Percentiles rank a stretch among this genome's conserved stretches.
phyloP scores from a whole-genome alignment of 2,113 vertebrate species.

The Dissostichus mawsoni region DNA sequence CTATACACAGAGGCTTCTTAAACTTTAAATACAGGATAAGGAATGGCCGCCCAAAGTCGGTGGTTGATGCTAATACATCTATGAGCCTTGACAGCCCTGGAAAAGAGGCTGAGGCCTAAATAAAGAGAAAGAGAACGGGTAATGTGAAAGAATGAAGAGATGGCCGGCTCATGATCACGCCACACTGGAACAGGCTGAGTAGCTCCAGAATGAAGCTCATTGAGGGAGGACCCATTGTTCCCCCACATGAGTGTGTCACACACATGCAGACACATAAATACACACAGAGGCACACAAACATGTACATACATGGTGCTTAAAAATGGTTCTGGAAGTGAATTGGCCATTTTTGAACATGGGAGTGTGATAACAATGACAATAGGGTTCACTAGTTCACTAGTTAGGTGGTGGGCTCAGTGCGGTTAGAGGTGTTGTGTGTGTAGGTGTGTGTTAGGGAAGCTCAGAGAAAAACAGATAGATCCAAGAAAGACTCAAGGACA shows the following conservation, averaged over 20 bases:
- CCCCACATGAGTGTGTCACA: slow-evolving; percentile 44
- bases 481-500: slow-evolving; percentile 8
- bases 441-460: slow-evolving; percentile 11
- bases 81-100: slow-evolving; percentile 9
- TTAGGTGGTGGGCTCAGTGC: slow-evolving; percentile 19
- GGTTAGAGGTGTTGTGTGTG: slow-evolving; percentile 19
- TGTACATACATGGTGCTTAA: slow-evolving; percentile 37
- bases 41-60: background rate
- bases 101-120: slow-evolving; percentile 25
- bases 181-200: slow-evolving; percentile 73
- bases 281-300: slow-evolving; percentile 16
- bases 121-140: slow-evolving; percentile 40
- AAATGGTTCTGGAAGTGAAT: slow-evolving; percentile 73
- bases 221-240: slow-evolving; percentile 76
- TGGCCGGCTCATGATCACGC: slow-evolving; percentile 54
- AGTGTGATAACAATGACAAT: slow-evolving; percentile 38
- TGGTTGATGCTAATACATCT: slow-evolving; percentile 32
- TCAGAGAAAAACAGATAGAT: slow-evolving; percentile 18
- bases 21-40: slow-evolving; percentile 1
- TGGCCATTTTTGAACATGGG: slow-evolving; percentile 51
- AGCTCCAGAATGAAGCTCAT: slow-evolving; percentile 81
- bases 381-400: slow-evolving; percentile 36
- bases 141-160: slow-evolving; percentile 51
- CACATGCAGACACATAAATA: slow-evolving; percentile 18
- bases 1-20: background rate